Conservation (phyloP, 2,113 vertebrate species). For the Nerophis lumbriciformis region DNA sequence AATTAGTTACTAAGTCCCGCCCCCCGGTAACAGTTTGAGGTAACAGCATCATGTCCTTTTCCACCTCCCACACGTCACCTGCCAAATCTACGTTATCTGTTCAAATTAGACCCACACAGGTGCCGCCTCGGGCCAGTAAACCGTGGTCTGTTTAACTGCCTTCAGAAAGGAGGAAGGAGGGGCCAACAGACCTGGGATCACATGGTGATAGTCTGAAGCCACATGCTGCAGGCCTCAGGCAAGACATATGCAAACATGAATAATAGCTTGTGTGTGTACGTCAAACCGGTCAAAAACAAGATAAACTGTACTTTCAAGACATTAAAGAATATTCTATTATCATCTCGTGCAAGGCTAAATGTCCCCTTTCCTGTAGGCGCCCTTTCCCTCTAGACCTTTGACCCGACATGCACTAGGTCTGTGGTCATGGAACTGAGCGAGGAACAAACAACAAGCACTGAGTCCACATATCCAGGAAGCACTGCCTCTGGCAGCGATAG, state of each 20-base stretch:
- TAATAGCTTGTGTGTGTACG: neutral
- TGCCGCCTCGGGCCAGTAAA: conserved; percentile 33
- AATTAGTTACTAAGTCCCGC: no score
- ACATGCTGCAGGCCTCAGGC: conserved; percentile 44
- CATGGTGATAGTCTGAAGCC: conserved; percentile 38
- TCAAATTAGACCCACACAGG: conserved; percentile 30
- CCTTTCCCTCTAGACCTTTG: no score
- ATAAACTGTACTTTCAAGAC: neutral
- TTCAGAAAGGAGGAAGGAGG: conserved; percentile 25
- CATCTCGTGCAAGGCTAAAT: no score
- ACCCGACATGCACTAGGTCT: no score
- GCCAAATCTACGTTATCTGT: conserved; percentile 28
- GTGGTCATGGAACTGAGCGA: conserved; percentile 9
- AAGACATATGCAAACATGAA: neutral
- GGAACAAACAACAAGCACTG: conserved; percentile 35
- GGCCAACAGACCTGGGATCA: conserved; percentile 41
- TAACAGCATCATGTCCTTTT: no score
- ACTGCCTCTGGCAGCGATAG: conserved; percentile 22
- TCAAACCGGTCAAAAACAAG: neutral
- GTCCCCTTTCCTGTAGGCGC: no score
- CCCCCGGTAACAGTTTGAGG: no score
- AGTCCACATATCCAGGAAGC: conserved; percentile 41
- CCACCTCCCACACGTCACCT: neutral
- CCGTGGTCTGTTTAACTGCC: conserved; percentile 42
- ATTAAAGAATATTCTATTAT: no score